phyloP scores from a whole-genome alignment of 2,888 invertebrate species.

The Saturnia japonica region DNA sequence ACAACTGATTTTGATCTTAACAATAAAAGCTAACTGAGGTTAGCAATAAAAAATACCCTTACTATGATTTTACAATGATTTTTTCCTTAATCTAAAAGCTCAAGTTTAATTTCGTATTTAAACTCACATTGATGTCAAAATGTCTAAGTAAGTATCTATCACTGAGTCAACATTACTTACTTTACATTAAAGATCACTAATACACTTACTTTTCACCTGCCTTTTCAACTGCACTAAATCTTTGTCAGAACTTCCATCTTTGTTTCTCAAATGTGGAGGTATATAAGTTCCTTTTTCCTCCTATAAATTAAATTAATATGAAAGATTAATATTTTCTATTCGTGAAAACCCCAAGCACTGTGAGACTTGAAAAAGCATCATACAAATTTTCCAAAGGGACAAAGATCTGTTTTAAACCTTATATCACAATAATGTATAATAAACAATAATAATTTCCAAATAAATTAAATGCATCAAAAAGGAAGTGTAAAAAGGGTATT shows the following conservation, averaged over 20 bases:
- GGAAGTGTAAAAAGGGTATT: background rate
- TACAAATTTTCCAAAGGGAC: background rate
- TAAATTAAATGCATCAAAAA: too few relatives aligned
- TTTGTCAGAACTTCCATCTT: slow-evolving; percentile 78
- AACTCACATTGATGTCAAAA: too few relatives aligned
- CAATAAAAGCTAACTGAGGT: background rate
- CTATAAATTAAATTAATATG: slow-evolving; percentile 38
- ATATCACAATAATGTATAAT: background rate
- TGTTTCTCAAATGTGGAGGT: slow-evolving; percentile 89
- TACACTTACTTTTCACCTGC: slow-evolving; percentile 88
- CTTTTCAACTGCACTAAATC: slow-evolving; percentile 86
- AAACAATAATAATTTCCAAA: too few relatives aligned
- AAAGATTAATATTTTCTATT: background rate
- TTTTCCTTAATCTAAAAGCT: background rate
- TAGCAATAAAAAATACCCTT: background rate
- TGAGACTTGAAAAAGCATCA: background rate
- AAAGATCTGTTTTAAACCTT: background rate
- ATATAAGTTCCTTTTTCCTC: slow-evolving; percentile 85
- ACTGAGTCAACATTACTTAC: too few relatives aligned
- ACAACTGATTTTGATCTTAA: background rate
- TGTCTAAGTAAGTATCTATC: background rate
- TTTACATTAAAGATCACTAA: background rate
- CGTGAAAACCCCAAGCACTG: background rate
- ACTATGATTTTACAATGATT: background rate
- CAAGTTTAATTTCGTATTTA: background rate